These are phyloP conservation scores for Myocastor coypus DNA, from an alignment of 2,113 vertebrate species.

Conservation along the genomic window DNA sequence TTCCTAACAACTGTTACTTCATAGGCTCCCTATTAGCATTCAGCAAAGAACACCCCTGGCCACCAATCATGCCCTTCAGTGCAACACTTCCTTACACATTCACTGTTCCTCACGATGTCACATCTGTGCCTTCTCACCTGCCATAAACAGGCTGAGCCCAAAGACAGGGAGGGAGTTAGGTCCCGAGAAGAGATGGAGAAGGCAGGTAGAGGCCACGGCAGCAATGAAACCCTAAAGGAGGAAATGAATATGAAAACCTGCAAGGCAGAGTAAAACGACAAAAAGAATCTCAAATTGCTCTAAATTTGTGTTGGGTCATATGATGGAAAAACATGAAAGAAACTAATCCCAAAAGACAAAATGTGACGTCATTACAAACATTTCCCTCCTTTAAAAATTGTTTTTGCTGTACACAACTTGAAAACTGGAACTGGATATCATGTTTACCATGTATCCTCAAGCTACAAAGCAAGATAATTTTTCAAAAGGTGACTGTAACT, in stretches of 20 bases:
- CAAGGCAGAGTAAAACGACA: not conserved
- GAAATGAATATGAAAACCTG: not conserved
- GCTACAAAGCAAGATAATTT: constrained; percentile 48
- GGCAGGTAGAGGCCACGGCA: not conserved
- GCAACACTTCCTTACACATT: not conserved
- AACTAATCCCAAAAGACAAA: constrained; percentile 48
- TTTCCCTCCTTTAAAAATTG: not conserved
- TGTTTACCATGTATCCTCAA: constrained; percentile 33
- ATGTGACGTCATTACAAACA: not conserved
- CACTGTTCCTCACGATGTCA: not conserved
- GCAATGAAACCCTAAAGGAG: not conserved
- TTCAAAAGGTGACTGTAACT: constrained; percentile 46
- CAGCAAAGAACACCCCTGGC: not conserved
- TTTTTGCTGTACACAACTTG: not conserved
- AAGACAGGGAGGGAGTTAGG: not conserved
- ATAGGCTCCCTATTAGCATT: not conserved
- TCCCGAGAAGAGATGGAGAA: not conserved
- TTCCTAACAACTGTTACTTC: not conserved
- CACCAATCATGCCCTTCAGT: not conserved
- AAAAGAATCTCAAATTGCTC: not conserved
- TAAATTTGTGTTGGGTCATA: not conserved
- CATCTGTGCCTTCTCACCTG: not conserved
- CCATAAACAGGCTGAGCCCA: not conserved
- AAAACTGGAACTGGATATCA: not conserved
- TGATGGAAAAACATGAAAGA: not conserved